Evolutionary conservation across 2,797 vertebrate genomes (phyloP).

Genomic region (Meda fulgida): DNA sequence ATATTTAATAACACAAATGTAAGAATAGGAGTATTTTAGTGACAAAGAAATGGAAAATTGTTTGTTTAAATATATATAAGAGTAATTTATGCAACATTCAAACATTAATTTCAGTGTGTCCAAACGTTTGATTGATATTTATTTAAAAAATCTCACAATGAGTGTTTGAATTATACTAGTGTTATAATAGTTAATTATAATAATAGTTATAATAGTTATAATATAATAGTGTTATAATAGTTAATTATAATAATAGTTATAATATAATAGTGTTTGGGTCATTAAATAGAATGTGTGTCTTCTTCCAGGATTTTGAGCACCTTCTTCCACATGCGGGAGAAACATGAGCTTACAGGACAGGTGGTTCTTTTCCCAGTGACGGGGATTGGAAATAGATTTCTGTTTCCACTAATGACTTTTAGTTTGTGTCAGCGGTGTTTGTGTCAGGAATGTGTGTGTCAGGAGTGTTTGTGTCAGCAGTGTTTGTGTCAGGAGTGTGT

Average conservation of each 20-base stretch:
- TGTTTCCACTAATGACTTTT: conserved; percentile 55
- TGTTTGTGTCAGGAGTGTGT: too few species aligned
- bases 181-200: too few species aligned
- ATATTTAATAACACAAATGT: background rate
- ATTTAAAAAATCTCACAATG: background rate
- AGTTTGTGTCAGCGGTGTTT: conserved; percentile 40
- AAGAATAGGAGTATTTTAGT: background rate
- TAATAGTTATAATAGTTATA: too few species aligned
- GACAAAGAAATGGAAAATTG: background rate
- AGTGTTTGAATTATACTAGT: background rate
- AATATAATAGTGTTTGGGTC: too few species aligned
- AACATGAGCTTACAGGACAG: background rate
- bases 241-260: too few species aligned
- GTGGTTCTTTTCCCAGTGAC: conserved; percentile 1
- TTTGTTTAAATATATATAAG: background rate
- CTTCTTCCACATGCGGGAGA: too few species aligned
- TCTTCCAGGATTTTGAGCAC: too few species aligned
- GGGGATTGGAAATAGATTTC: conserved; percentile 49
- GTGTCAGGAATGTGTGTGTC: conserved; percentile 17
- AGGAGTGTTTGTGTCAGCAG: too few species aligned
- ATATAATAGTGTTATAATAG: too few species aligned
- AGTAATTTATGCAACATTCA: background rate
- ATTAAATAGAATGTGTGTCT: too few species aligned
- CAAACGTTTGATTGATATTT: background rate
- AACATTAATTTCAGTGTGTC: background rate